These are phyloP conservation scores for Xestia rhomboidea DNA, from an alignment of 2,888 invertebrate genomes.

Conservation along the genomic window DNA sequence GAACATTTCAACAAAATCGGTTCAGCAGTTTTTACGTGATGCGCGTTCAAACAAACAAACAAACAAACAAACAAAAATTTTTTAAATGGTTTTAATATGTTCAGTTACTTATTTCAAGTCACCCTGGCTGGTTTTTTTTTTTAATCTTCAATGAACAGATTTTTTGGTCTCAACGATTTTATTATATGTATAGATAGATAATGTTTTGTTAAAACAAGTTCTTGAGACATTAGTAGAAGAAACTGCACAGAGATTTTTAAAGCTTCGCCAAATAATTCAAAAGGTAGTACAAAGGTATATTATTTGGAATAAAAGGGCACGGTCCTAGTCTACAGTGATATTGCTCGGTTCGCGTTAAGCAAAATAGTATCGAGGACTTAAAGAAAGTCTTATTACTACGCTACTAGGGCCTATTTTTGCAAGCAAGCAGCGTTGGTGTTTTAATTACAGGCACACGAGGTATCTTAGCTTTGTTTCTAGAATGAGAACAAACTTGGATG, in stretches of 20 bases:
- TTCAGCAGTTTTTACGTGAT: too few relatives aligned
- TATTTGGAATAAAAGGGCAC: too few relatives aligned
- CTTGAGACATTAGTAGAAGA: not conserved
- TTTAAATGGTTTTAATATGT: too few relatives aligned
- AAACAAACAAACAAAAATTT: too few relatives aligned
- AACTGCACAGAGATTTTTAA: not conserved
- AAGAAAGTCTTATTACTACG: not conserved
- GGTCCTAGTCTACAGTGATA: not conserved
- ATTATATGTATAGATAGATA: too few relatives aligned
- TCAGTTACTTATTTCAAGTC: too few relatives aligned
- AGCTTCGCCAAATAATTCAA: not conserved
- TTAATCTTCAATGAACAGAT: too few relatives aligned
- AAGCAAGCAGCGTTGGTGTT: not conserved
- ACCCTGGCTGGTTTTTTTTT: too few relatives aligned
- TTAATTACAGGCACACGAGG: not conserved
- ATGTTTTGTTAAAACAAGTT: not conserved
- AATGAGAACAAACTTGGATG: not conserved
- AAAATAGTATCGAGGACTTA: not conserved
- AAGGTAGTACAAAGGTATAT: not conserved
- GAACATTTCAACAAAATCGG: too few relatives aligned
- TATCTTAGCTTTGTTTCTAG: not conserved
- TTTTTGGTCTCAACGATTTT: too few relatives aligned
- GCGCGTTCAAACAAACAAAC: too few relatives aligned
- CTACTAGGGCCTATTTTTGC: not conserved
- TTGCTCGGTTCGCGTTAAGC: not conserved